A percentile compares a stretch with the other conserved stretches of the same genome.
These are phyloP conservation scores for Ciona savignyi DNA, from an alignment of 23 tunicate species.

Conservation along the genomic window DNA sequence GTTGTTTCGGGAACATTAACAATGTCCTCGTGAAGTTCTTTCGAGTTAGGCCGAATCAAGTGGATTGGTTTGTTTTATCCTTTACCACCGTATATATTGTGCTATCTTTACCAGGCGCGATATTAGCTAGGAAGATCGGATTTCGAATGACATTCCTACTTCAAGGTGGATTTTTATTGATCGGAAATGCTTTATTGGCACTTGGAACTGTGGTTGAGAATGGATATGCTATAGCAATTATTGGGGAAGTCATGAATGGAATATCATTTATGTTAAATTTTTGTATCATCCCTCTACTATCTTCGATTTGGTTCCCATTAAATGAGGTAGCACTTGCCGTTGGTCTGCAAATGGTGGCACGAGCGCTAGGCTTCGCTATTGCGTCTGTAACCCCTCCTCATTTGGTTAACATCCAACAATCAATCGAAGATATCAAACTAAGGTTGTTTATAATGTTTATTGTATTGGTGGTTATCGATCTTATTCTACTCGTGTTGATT, in stretches of 20 bases:
- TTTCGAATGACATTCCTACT: neutral
- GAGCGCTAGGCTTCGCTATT: constrained; percentile 6
- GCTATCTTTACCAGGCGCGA: neutral
- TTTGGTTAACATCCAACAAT: neutral
- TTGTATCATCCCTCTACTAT: neutral
- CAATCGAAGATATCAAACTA: no score
- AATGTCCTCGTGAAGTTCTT: neutral
- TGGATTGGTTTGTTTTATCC: neutral
- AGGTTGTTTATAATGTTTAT: no score
- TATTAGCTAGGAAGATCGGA: neutral
- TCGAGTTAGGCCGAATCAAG: neutral
- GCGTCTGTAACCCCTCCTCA: neutral
- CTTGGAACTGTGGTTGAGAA: neutral
- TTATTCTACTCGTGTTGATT: neutral
- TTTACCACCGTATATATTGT: neutral
- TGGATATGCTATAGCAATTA: constrained; percentile 4
- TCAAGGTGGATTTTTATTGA: neutral
- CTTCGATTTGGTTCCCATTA: constrained; percentile 14
- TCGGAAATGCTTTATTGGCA: neutral
- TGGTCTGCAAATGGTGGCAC: neutral
- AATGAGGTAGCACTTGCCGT: constrained; percentile 7
- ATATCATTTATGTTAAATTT: neutral
- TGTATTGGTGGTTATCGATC: neutral
- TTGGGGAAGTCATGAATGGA: constrained; percentile 13
- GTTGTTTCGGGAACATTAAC: constrained; percentile 4